A percentile compares a stretch with the other conserved stretches of the same genome.
These are phyloP conservation scores for Pseudopleuronectes americanus DNA, from an alignment of 2,797 vertebrate genomes.

Conservation along the genomic window DNA sequence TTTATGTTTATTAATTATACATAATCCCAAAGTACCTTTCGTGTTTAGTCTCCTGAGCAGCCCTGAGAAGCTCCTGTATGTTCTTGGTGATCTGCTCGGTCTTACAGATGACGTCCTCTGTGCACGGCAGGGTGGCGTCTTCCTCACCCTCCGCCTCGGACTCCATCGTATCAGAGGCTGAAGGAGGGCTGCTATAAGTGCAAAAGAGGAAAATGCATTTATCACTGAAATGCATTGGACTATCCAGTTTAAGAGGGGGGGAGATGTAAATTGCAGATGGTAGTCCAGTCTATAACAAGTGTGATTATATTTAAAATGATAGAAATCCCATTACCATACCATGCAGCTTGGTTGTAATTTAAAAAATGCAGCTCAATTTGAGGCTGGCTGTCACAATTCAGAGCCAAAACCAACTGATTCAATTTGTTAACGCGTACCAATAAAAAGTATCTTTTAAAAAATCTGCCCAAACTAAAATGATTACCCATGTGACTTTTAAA, in stretches of 20 bases:
- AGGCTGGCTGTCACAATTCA: too few relatives aligned
- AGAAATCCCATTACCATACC: too few relatives aligned
- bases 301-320: not conserved
- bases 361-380: not conserved
- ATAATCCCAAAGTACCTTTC: slow-evolving; percentile 85
- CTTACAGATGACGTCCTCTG: slow-evolving; percentile 97
- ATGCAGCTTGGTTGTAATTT: not conserved
- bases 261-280: not conserved
- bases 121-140: slow-evolving; percentile 89
- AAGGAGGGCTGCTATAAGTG: slow-evolving; percentile 49
- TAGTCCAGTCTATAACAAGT: not conserved
- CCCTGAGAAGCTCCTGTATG: slow-evolving; percentile 96
- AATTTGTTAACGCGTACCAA: not conserved
- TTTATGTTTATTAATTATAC: not conserved
- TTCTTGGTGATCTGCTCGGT: slow-evolving; percentile 99
- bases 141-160: slow-evolving; percentile 72
- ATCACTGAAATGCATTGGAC: not conserved
- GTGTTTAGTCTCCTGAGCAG: slow-evolving; percentile 96
- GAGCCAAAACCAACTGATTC: not conserved
- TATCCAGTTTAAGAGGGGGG: not conserved
- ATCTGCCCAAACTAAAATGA: not conserved
- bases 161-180: slow-evolving; percentile 78
- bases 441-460: not conserved
- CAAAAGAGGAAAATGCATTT: slow-evolving; percentile 1
- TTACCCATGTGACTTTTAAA: not conserved